Evolutionary conservation across 2,113 vertebrate genomes (phyloP), one percentile per base, ranked within the genome.

Genomic region (Scomber japonicus): DNA sequence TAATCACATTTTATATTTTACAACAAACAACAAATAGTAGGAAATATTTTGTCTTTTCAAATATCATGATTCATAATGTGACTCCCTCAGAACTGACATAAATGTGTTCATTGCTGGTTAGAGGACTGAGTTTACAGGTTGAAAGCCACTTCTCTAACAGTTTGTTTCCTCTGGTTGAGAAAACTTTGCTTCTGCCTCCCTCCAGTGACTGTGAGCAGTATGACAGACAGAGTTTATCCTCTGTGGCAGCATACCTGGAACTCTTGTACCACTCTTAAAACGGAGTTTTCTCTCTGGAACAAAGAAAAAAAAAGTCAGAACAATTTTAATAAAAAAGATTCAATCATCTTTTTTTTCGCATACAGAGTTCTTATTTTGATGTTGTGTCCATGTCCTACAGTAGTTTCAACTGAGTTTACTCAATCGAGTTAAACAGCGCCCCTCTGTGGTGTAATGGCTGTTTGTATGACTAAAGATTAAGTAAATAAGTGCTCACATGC

Each of bases 151-250:
- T 15, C 3, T 5, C 21, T 19, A 15, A 3, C 48, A 12, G 31
- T 62, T 12, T 24, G 14, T n/a, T 31, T 50, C 0, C 35, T 40
- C 4, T 35, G 2, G 8, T 1, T 7, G 30, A 54, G 14, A 65
- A 53, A 40, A 35, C 11, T 0, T 12, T 21, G 66, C 74, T 50
- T 81, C 59, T 79, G 82, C 77, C 84, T 57, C 64, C 59, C 57
- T 30, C 84, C 3, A 19, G 17, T 0, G 84, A 7, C 16, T 15
- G 0, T 12, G 3, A 65, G 14, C 11, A 2, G 51, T 40, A 54
- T 44, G 30, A 73, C 74, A 67, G 24, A 27, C 24, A 27, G 1
- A 27, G 19, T 11, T 54, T 54, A 17, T 1, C 4, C 35, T 40
- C 35, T 21, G 24, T 27, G 35, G 35, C 16, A 50, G 4, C 21